A percentile compares a stretch with the other conserved stretches of the same genome.
phyloP scores from a whole-genome alignment of 2,113 vertebrate genomes.

The Prochilodus magdalenae region DNA sequence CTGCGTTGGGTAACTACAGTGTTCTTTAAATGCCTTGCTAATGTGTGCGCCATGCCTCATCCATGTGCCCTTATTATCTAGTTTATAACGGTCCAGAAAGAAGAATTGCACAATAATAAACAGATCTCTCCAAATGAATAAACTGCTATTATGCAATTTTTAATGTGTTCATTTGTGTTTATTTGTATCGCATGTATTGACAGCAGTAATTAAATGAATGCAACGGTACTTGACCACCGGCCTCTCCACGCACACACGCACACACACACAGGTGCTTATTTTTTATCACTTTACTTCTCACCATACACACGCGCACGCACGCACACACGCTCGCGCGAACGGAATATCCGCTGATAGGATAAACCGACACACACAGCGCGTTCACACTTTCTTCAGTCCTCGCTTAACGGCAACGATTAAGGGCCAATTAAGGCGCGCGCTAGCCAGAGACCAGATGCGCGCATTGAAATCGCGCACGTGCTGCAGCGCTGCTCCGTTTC shows the following conservation, averaged over 20 bases:
- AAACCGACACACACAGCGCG: neutral
- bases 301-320: neutral
- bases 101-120: neutral
- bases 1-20: too few species aligned
- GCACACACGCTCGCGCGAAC: neutral
- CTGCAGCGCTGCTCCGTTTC: conserved; percentile 1
- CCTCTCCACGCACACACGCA: neutral
- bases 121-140: neutral
- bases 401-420: conserved; percentile 32
- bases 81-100: neutral
- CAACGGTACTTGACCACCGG: neutral
- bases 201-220: neutral
- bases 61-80: neutral
- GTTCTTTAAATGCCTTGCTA: too few species aligned
- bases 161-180: neutral
- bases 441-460: conserved; percentile 38
- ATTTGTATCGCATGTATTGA: neutral
- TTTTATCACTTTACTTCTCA: neutral
- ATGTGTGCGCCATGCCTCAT: too few species aligned
- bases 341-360: conserved; percentile 21
- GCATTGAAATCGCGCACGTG: conserved; percentile 54
- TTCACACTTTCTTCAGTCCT: conserved; percentile 16
- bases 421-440: conserved; percentile 24
- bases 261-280: neutral
- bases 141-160: neutral